Conservation (phyloP, 1,140 invertebrate species). For the Scaptomyza montana region DNA sequence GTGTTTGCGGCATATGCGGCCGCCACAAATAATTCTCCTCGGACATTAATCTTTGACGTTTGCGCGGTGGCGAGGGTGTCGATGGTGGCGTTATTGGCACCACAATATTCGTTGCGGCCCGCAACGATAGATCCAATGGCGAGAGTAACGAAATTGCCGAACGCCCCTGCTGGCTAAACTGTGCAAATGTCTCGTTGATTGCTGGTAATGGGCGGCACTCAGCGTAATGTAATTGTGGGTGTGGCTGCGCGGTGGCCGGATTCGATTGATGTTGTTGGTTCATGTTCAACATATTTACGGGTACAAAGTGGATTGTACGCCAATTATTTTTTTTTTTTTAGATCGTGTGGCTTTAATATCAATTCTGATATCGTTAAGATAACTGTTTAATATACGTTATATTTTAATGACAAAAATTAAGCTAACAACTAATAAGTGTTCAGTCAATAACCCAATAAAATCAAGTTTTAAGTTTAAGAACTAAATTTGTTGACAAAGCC, state of each 20-base stretch:
- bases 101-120: constrained; percentile 74
- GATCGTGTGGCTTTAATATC: background rate
- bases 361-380: no score
- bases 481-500: no score
- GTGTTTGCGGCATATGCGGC: constrained; percentile 69
- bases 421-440: no score
- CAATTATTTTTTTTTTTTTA: background rate
- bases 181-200: constrained; percentile 83
- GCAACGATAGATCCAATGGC: constrained; percentile 85
- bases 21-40: constrained; percentile 84
- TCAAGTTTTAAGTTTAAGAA: no score
- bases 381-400: no score
- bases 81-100: constrained; percentile 86
- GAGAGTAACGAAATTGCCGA: constrained; percentile 80
- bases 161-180: constrained; percentile 67
- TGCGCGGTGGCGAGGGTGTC: constrained; percentile 85
- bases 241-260: constrained; percentile 18
- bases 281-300: constrained; percentile 16
- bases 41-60: constrained; percentile 84
- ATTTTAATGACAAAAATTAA: no score
- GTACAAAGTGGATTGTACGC: background rate
- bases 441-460: no score
- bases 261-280: constrained; percentile 5
- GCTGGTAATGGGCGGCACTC: constrained; percentile 77
- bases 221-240: constrained; percentile 50